Evolutionary conservation across 2,888 invertebrate genomes (phyloP), one percentile per base, ranked within the genome.

Genomic region (Stenodema calcarata): DNA sequence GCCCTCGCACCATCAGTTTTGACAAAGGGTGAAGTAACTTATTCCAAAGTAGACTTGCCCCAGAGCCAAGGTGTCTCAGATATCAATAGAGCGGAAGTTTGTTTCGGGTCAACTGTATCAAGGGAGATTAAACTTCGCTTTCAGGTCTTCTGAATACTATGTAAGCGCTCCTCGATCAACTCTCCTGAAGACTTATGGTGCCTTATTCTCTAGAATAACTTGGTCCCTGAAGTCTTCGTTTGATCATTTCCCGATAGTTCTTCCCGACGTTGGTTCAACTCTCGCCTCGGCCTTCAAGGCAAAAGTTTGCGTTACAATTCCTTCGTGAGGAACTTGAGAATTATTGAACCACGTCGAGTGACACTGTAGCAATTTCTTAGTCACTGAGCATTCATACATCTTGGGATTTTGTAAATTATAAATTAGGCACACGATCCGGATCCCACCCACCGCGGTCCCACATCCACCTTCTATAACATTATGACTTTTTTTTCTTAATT

Each of bases 41-140:
- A 30, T 73, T 35, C 73, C 16, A 73, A 73, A 73, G 73, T 73
- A 73, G 73, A 73, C 28, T 35, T 35, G 41, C 73, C 73, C 35
- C 73, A 35, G 41, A 41, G 30, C 18, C 7, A 9, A 73, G 35
- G 73, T 73, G 73, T 41, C 35, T 73, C 41, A 41, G 73, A 30
- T 73, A 73, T 73, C 73, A 73, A 73, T 73, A 73, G 73, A 18
- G 30, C 30, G n/a, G n/a, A 73, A 73, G 73, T 73, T 73, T 73
- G 73, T 73, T 73, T 73, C 30, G 41, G 73, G 73, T 73, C 73
- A 73, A 73, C 73, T 73, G 73, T 73, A 73, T 11, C 73, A 73
- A 73, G 73, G 35, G 73, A 73, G 73, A 73, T 73, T 73, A 73
- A 73, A 73, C 73, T 73, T 30, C 35, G 73, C 41, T 73, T 62